A percentile compares a stretch with the other conserved stretches of the same genome.
These are phyloP conservation scores for Motacilla alba DNA, from an alignment of 2,113 vertebrate species.

Conservation along the genomic window DNA sequence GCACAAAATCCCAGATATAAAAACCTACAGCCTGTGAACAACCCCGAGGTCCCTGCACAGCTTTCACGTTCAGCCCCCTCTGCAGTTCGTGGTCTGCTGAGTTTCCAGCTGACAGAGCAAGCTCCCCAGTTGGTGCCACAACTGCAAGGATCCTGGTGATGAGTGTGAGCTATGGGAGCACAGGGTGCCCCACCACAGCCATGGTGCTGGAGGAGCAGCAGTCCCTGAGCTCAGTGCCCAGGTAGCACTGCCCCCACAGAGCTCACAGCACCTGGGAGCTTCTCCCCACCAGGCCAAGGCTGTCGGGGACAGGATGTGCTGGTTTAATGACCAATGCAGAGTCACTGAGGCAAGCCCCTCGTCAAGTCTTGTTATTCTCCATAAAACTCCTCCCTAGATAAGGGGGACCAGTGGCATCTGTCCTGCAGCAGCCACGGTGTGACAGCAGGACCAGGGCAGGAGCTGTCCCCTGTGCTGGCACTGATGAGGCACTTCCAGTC, in stretches of 20 bases:
- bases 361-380: conserved; percentile 79
- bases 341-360: conserved; percentile 73
- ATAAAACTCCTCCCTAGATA: conserved; percentile 88
- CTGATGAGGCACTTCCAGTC: rapidly evolving
- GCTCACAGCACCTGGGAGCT: neutral
- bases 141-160: neutral
- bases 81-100: neutral
- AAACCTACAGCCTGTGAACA: neutral
- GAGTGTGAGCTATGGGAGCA: neutral
- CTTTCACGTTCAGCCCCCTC: neutral
- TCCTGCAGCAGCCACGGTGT: rapidly evolving
- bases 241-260: neutral
- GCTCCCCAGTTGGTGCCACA: neutral
- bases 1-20: neutral
- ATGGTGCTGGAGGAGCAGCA: rapidly evolving
- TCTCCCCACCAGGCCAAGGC: neutral
- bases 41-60: neutral
- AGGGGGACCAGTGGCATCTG: conserved; percentile 52
- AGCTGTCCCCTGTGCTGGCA: neutral
- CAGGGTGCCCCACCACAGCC: neutral
- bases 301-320: neutral
- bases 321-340: neutral
- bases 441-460: neutral
- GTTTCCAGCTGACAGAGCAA: neutral
- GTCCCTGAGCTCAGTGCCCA: neutral